A percentile compares a stretch with the other conserved stretches of the same genome.
Conservation (phyloP, 2,113 vertebrate genomes). For the Terrapene triunguis region DNA sequence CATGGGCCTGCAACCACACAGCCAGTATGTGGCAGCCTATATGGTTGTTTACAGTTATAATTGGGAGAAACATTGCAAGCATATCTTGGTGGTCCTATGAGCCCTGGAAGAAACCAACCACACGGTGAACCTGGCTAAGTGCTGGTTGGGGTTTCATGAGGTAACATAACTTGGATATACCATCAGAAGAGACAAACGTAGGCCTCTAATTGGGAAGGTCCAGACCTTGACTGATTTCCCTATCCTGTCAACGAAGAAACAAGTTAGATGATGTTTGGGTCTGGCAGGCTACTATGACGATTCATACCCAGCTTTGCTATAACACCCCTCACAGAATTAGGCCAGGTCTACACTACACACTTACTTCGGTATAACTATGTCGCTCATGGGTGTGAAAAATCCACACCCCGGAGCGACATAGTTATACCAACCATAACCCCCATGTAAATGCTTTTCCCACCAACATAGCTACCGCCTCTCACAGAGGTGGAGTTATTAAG, state of each 20-base stretch:
- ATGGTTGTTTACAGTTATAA: neutral
- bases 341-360: too few relatives aligned
- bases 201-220: neutral
- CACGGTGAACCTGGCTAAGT: neutral
- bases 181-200: neutral
- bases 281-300: neutral
- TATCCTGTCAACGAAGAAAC: neutral
- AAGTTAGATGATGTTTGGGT: neutral
- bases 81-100: neutral
- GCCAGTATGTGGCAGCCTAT: too few relatives aligned
- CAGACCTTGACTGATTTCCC: neutral
- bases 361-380: too few relatives aligned
- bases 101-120: neutral
- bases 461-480: too few relatives aligned
- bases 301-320: neutral
- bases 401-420: too few relatives aligned
- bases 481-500: too few relatives aligned
- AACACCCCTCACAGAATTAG: neutral
- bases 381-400: too few relatives aligned
- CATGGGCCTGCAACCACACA: neutral
- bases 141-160: neutral
- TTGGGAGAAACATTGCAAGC: neutral
- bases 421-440: too few relatives aligned
- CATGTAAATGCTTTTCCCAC: too few relatives aligned
- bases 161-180: neutral